Percentiles rank a stretch among this genome's conserved stretches.
These are phyloP conservation scores for Corythucha ciliata DNA, from an alignment of 2,888 invertebrate genomes.

Conservation along the genomic window DNA sequence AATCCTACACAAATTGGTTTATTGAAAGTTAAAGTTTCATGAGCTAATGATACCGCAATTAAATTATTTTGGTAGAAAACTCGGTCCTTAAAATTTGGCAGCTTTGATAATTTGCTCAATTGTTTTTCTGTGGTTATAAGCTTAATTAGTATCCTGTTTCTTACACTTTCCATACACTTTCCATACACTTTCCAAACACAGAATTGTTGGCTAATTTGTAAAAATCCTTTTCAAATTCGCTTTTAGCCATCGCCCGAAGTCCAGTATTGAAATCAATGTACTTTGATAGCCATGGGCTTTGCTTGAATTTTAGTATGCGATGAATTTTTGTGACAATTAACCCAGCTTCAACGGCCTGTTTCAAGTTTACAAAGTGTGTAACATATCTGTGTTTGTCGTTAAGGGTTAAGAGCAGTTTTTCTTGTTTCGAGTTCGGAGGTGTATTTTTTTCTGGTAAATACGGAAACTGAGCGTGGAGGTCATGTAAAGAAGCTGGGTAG, in stretches of 20 bases:
- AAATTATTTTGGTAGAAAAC: constrained; percentile 16
- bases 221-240: constrained; percentile 41
- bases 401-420: constrained; percentile 25
- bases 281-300: constrained; percentile 37
- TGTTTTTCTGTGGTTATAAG: constrained; percentile 11
- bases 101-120: constrained; percentile 4
- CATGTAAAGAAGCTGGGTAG: constrained; percentile 24
- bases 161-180: constrained; percentile 38
- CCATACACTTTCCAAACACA: constrained; percentile 41
- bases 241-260: constrained; percentile 33
- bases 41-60: constrained; percentile 16
- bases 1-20: constrained; percentile 24
- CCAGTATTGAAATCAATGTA: constrained; percentile 34
- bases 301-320: constrained; percentile 36
- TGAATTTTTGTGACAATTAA: constrained; percentile 37
- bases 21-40: constrained; percentile 18
- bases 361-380: neutral
- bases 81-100: constrained; percentile 19
- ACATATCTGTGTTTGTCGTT: constrained; percentile 14
- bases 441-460: constrained; percentile 14
- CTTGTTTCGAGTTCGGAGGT: constrained; percentile 7
- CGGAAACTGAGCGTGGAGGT: constrained; percentile 17
- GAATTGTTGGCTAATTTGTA: constrained; percentile 42
- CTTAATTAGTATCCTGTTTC: constrained; percentile 19
- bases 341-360: constrained; percentile 29